Evolutionary conservation across 37 sponge, comb jelly and placozoan species (phyloP), one percentile per base, ranked within the genome.

Genomic region (Tethya wilhelma): DNA sequence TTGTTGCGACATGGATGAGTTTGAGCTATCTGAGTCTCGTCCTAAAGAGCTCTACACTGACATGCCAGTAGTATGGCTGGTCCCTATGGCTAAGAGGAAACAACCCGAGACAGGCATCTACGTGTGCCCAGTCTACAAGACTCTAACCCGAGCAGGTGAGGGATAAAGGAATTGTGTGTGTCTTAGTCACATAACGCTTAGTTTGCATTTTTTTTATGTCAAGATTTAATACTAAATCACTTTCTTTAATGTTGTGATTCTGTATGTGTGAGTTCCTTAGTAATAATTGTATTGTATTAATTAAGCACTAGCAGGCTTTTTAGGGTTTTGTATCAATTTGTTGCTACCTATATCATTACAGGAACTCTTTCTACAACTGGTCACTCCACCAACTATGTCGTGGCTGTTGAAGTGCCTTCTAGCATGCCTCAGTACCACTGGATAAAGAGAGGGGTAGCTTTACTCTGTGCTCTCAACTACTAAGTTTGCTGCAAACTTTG

Each of bases 41-140:
- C 98, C 98, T 25, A 98, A 98, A 75, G 96, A 95, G 59, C 87
- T 98, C 31, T 98, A 91, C 78, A 96, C 94, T 53, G 93, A 93
- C 64, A 91, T 98, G 90, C 96, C 94, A 12, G 89, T 91, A 1
- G 94, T 98, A 75, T 90, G 90, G 90, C 80, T 98, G 60, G 77
- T 89, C 32, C 99, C 99, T 0, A 83, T 73, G 7, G 94, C 90
- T 19, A 91, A 96, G 75, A 78, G 96, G 63, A 84, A 78, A 57
- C 80, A 73, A 38, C 96, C 96, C 7, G 75, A 77, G 4, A 63
- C 72, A 19, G 96, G 96, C 2, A 89, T 96, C 28, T 98, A 98
- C 70, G 38, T 91, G 11, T 96, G 96, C 71, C 99, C 99, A 11
- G 96, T 98, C 49, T 98, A 98, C 89, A 98, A 98, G 91, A 98